Evolutionary conservation across 2,888 invertebrate genomes (phyloP).

Genomic region (Noctua pronuba): DNA sequence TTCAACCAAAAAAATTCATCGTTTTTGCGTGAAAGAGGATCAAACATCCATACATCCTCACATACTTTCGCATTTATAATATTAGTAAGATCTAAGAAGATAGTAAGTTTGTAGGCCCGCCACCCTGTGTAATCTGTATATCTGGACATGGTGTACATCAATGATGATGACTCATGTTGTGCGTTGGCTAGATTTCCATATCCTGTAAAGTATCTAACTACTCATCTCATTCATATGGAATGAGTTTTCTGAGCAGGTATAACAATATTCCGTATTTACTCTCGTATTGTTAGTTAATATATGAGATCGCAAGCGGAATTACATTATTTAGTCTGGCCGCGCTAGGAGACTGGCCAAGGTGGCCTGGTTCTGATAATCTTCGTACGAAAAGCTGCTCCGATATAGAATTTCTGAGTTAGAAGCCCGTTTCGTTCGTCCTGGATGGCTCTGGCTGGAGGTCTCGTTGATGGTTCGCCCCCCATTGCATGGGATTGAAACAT

Average conservation of each 20-base stretch:
- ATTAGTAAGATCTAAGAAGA: too few species aligned
- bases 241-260: conserved; percentile 61
- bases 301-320: conserved; percentile 71
- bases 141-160: not conserved
- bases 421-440: not conserved
- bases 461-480: too few species aligned
- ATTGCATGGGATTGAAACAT: not conserved
- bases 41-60: too few species aligned
- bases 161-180: not conserved
- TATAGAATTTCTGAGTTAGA: not conserved
- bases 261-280: conserved; percentile 81
- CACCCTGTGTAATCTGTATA: too few species aligned
- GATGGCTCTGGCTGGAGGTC: too few species aligned
- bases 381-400: not conserved
- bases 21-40: too few species aligned
- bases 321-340: conserved; percentile 1
- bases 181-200: not conserved
- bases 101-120: too few species aligned
- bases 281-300: conserved; percentile 67
- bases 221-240: not conserved
- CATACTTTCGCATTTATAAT: too few species aligned
- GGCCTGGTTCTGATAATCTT: not conserved
- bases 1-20: too few species aligned
- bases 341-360: not conserved
- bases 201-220: conserved; percentile 15